phyloP scores from a whole-genome alignment of 2,113 vertebrate species.

The Copsychus sechellarum region DNA sequence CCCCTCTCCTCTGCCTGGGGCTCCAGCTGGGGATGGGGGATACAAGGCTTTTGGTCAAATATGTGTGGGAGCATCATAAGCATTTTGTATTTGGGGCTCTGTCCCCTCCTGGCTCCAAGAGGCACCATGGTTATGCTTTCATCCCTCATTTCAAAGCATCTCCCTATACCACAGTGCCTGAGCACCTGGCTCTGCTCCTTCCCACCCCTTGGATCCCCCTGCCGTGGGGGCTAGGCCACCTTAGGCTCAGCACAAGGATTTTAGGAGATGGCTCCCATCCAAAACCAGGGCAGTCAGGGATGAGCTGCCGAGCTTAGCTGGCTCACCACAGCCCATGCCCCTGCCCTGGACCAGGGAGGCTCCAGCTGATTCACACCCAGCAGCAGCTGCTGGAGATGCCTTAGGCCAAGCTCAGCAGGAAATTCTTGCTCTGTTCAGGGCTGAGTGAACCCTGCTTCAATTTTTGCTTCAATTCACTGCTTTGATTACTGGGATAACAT shows the following conservation, averaged over 20 bases:
- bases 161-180: rapidly evolving
- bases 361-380: not conserved
- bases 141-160: not conserved
- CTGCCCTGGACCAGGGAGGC: not conserved
- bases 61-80: rapidly evolving
- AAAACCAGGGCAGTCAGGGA: not conserved
- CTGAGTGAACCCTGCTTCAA: not conserved
- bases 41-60: not conserved
- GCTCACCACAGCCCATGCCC: rapidly evolving
- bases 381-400: not conserved
- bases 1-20: rapidly evolving
- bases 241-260: not conserved
- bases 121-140: rapidly evolving
- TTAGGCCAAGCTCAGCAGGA: not conserved
- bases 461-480: not conserved
- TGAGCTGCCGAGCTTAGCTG: not conserved
- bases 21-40: not conserved
- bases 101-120: not conserved
- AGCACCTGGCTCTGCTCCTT: not conserved
- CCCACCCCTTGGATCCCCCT: rapidly evolving
- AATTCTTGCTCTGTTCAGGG: not conserved
- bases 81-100: rapidly evolving
- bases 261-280: not conserved
- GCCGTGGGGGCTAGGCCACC: rapidly evolving
- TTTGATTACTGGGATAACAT: not conserved